phyloP scores from a whole-genome alignment of 2,113 vertebrate species.

The Polyodon spathula region DNA sequence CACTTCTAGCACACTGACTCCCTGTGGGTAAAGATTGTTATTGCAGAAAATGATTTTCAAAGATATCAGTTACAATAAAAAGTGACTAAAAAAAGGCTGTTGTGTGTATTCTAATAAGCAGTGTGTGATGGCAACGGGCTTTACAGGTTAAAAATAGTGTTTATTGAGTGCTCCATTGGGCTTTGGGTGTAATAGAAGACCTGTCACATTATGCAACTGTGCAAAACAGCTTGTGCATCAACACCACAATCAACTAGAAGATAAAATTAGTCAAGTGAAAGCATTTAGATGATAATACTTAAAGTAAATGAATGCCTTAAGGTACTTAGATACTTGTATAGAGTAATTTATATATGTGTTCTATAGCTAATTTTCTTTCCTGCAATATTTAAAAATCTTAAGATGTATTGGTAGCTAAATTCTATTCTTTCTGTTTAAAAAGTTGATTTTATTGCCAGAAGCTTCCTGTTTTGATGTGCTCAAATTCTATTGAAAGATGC shows the following conservation, averaged over 20 bases:
- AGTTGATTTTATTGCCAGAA: neutral
- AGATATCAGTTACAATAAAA: conserved; percentile 39
- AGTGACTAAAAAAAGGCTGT: conserved; percentile 37
- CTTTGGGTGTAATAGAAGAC: conserved; percentile 72
- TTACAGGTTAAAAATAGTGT: conserved; percentile 68
- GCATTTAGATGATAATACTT: conserved; percentile 62
- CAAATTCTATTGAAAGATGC: neutral
- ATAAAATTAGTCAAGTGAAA: conserved; percentile 65
- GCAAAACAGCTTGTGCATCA: conserved; percentile 50
- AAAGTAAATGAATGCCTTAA: conserved; percentile 63
- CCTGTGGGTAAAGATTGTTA: too few species aligned
- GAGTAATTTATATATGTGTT: conserved; percentile 66
- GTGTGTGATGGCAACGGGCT: conserved; percentile 50
- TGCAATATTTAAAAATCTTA: conserved; percentile 47
- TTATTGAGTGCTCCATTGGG: conserved; percentile 67
- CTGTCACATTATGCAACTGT: conserved; percentile 73
- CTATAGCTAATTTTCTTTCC: conserved; percentile 54
- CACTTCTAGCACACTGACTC: too few species aligned
- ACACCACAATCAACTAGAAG: conserved; percentile 38
- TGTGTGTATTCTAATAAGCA: conserved; percentile 57
- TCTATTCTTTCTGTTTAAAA: too few species aligned
- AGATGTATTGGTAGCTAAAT: conserved; percentile 50
- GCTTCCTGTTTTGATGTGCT: neutral
- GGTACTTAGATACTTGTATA: conserved; percentile 61
- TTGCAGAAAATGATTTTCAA: conserved; percentile 36